Conservation (phyloP, 2,888 invertebrate species). For the Xanthia icteritia region DNA sequence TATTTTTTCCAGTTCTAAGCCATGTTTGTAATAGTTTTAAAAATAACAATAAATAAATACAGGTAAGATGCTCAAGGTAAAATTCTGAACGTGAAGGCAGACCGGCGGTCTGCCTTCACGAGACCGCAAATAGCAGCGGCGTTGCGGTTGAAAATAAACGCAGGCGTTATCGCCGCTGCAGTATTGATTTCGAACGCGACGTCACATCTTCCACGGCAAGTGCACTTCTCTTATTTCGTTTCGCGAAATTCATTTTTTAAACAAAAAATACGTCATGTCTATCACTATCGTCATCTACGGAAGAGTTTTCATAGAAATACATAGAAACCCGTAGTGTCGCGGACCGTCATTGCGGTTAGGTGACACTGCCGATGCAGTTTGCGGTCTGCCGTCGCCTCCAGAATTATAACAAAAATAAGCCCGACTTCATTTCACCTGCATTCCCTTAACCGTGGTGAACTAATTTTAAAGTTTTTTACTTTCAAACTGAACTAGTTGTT, state of each 20-base stretch:
- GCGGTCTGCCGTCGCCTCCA: neutral
- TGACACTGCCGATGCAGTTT: neutral
- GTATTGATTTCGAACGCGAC: no score
- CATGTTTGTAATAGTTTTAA: no score
- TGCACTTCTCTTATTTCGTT: no score
- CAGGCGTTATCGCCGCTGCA: no score
- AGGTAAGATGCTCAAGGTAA: no score
- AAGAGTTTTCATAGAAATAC: neutral
- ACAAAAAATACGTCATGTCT: neutral
- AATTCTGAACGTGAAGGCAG: no score
- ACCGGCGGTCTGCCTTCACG: no score
- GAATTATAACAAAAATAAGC: neutral
- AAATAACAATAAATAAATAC: no score
- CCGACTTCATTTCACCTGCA: constrained; percentile 1
- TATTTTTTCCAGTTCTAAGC: no score
- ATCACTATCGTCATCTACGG: neutral
- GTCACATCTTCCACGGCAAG: no score
- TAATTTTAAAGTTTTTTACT: constrained; percentile 67
- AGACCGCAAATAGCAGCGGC: no score
- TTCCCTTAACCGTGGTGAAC: constrained; percentile 51
- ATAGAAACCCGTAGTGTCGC: neutral
- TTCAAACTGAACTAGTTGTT: constrained; percentile 40
- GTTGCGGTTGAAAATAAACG: no score
- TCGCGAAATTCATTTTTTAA: neutral
- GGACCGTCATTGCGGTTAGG: neutral